Base-by-base conservation (phyloP, 2,113 vertebrate genomes). In the Hypocryptadius cinnamomeus region DNA sequence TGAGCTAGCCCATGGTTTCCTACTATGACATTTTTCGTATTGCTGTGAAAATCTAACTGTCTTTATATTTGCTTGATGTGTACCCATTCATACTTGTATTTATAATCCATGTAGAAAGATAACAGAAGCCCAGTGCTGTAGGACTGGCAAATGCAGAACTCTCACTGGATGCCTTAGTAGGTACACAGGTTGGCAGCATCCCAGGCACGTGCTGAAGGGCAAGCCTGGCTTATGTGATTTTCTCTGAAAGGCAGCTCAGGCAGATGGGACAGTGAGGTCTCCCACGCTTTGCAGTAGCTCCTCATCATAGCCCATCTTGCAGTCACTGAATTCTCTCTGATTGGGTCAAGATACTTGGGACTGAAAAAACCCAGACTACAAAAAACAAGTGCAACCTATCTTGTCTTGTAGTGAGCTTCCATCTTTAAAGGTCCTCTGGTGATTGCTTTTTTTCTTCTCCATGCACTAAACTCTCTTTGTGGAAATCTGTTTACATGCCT, bases 1-100 rank as follows among this genome's bases (percentile, higher is more conserved):
- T 98, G 90, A 69, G 50, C 94, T 91, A 90, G 84, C 60, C 66
- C 23, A 5, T 80, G 40, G 25, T 79, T 92, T 95, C 51, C 39
- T 94, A 40, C 48, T 50, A 10, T 86, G 64, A 60, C 47, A 70
- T 85, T 87, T n/a, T n/a, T n/a, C 0, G 0, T n/a, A n/a, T 24
- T 73, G 39, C 65, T 80, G 33, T 81, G 61, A 71, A 83, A 69
- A 87, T 68, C 69, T 84, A 47, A 6, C 21, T 64, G 27, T 60
- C 40, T 63, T 69, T 90, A 22, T 59, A 70, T 94, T 90, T 54
- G 33, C 51, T 78, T 3, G 1, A 20, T 78, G 21, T 53, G 40
- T 76, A 42, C 18, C 56, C 44, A 28, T 74, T 86, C 40, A 21
- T 25, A 85, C 51, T 14, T 31, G 11, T 71, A 47, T 83, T 92